Conservation (phyloP, 2,113 vertebrate species). For the Dicentrarchus labrax region DNA sequence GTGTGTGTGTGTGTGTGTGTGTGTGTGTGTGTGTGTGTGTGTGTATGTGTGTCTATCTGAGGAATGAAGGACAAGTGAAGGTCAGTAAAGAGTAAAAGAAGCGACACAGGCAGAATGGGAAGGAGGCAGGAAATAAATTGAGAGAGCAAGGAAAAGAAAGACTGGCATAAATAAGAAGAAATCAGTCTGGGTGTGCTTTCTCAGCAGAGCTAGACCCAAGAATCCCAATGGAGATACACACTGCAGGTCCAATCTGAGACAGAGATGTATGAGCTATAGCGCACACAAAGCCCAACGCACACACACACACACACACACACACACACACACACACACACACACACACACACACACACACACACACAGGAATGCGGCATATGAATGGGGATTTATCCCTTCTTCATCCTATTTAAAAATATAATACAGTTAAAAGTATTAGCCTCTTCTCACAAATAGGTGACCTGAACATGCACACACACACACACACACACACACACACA, state of each 20-base stretch:
- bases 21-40: slow-evolving; percentile 17
- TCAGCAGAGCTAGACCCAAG: slow-evolving; percentile 77
- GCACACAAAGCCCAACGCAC: background rate
- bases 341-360: slow-evolving; percentile 34
- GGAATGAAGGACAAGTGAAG: slow-evolving; percentile 52
- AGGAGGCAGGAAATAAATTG: slow-evolving; percentile 50
- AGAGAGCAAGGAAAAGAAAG: slow-evolving; percentile 49
- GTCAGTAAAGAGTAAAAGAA: slow-evolving; percentile 48
- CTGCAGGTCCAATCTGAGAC: slow-evolving; percentile 64
- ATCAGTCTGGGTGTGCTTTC: slow-evolving; percentile 65
- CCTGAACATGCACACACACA: slow-evolving; percentile 30
- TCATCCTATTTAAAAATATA: slow-evolving; percentile 17
- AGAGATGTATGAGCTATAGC: slow-evolving; percentile 68
- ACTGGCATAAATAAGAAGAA: slow-evolving; percentile 68
- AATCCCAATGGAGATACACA: slow-evolving; percentile 70
- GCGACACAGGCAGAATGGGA: slow-evolving; percentile 41
- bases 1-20: slow-evolving; percentile 11
- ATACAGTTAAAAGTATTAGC: slow-evolving; percentile 20
- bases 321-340: slow-evolving; percentile 29
- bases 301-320: slow-evolving; percentile 19
- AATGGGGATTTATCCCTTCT: slow-evolving; percentile 24
- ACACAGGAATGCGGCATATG: slow-evolving; percentile 35
- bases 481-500: slow-evolving; percentile 1
- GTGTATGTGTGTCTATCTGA: slow-evolving; percentile 13
- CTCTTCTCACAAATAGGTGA: slow-evolving; percentile 22